Evolutionary conservation across 1,140 invertebrate species (phyloP).

Genomic region (Bombus affinis): DNA sequence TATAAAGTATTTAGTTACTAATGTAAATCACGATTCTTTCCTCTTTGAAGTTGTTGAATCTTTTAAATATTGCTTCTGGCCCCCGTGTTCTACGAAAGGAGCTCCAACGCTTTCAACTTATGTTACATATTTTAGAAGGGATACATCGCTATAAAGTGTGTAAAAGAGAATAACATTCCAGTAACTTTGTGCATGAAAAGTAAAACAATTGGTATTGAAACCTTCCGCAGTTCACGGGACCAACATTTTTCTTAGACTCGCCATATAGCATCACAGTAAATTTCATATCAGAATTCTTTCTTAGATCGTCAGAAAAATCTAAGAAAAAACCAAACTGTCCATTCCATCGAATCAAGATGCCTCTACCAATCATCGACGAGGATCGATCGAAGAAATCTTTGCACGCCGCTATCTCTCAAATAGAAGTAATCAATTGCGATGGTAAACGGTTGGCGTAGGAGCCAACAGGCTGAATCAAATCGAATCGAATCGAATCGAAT

Average conservation of each 20-base stretch:
- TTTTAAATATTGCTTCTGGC: background rate
- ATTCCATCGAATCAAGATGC: background rate
- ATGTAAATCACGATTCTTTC: background rate
- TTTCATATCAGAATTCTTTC: background rate
- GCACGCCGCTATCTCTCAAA: background rate
- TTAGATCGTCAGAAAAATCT: background rate
- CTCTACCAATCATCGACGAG: conserved; percentile 15
- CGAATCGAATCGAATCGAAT: conserved; percentile 60
- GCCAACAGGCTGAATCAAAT: conserved; percentile 52
- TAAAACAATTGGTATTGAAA: background rate
- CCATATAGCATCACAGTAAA: background rate
- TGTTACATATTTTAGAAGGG: conserved; percentile 13
- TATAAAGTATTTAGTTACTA: background rate
- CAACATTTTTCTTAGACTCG: background rate
- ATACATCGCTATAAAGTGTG: background rate
- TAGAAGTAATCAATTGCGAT: conserved; percentile 49
- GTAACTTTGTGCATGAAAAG: conserved; percentile 3
- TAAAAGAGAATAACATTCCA: conserved; percentile 28
- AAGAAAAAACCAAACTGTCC: background rate
- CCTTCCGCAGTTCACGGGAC: background rate
- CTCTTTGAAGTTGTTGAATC: background rate
- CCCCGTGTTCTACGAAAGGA: background rate
- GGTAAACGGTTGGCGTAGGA: conserved; percentile 45
- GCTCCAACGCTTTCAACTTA: conserved; percentile 10
- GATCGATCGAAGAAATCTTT: background rate